Evolutionary conservation across 2,888 invertebrate genomes (phyloP).

Genomic region (Parnassius mnemosyne): DNA sequence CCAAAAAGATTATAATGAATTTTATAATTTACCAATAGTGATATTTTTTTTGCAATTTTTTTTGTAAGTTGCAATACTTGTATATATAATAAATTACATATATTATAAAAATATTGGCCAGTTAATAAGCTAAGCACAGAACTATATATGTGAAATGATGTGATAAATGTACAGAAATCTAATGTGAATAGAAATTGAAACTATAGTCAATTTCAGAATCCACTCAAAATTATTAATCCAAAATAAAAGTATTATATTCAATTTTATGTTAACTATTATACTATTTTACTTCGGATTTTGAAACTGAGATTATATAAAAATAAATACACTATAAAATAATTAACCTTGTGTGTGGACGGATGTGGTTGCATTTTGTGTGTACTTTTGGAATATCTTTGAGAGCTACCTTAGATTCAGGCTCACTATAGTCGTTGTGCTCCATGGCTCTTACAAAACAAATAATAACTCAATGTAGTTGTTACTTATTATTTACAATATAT

Average conservation of each 20-base stretch:
- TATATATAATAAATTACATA: constrained; percentile 13
- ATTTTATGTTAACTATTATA: not conserved
- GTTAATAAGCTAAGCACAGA: constrained; percentile 17
- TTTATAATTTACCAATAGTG: too few relatives aligned
- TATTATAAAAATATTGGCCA: constrained; percentile 9
- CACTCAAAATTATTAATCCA: not conserved
- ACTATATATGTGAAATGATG: constrained; percentile 21
- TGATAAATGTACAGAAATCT: not conserved
- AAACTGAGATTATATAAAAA: constrained; percentile 30
- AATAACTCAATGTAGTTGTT: not conserved
- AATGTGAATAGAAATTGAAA: not conserved
- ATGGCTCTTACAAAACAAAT: constrained; percentile 49
- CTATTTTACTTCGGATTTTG: constrained; percentile 10
- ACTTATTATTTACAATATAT: too few relatives aligned
- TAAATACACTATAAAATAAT: constrained; percentile 26
- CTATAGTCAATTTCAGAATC: constrained; percentile 16
- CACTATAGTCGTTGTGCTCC: constrained; percentile 59
- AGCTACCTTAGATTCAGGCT: constrained; percentile 50
- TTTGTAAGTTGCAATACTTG: constrained; percentile 11
- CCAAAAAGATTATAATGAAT: too few relatives aligned
- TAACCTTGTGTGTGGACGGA: constrained; percentile 75
- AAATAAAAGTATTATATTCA: not conserved
- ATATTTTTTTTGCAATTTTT: too few relatives aligned
- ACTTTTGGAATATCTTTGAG: constrained; percentile 67
- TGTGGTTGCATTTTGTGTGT: constrained; percentile 68